Conservation (phyloP, 2,113 vertebrate genomes). For the Diglossa brunneiventris region DNA sequence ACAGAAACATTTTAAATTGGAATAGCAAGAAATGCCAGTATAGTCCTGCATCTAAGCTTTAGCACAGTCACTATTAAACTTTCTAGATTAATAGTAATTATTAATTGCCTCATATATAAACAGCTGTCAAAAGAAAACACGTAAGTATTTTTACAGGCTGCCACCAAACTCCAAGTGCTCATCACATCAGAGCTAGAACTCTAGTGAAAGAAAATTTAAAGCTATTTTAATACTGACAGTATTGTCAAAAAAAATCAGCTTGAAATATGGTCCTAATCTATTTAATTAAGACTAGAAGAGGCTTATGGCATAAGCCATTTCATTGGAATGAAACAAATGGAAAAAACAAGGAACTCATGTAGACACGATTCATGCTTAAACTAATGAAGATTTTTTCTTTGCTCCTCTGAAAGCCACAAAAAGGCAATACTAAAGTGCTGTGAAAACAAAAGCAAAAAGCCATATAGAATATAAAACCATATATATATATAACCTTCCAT, state of each 20-base stretch:
- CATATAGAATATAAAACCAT: background rate
- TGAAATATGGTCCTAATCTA: background rate
- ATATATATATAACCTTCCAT: background rate
- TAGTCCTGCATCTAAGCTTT: background rate
- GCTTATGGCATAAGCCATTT: background rate
- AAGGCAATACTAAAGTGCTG: background rate
- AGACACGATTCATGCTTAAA: background rate
- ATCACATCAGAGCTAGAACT: background rate
- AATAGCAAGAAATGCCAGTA: background rate
- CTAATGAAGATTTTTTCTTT: background rate
- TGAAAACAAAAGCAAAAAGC: background rate
- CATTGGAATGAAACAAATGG: background rate
- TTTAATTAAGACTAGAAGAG: background rate
- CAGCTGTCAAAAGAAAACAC: background rate
- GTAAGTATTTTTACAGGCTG: background rate
- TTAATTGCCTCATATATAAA: background rate
- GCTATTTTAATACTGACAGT: background rate
- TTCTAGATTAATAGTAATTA: background rate
- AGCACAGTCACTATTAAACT: background rate
- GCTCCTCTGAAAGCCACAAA: background rate
- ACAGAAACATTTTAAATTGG: background rate
- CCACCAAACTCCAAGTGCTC: background rate
- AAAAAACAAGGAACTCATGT: background rate
- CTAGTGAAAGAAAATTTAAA: background rate
- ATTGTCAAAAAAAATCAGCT: background rate